A percentile compares a stretch with the other conserved stretches of the same genome.
These are phyloP conservation scores for Porphyrio hochstetteri DNA, from an alignment of 2,113 vertebrate species.

Conservation along the genomic window DNA sequence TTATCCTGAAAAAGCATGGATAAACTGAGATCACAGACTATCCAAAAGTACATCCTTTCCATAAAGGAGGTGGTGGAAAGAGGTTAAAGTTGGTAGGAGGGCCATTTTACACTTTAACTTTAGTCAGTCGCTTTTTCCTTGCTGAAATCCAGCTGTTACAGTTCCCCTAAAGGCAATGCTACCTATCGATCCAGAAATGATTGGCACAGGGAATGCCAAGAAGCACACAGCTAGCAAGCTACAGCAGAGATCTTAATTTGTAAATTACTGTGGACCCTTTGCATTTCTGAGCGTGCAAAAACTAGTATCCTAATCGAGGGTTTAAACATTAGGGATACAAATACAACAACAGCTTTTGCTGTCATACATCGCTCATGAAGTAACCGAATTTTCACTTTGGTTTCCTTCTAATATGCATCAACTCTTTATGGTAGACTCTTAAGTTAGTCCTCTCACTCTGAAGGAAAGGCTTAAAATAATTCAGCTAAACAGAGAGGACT, in stretches of 20 bases:
- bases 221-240: not conserved
- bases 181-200: not conserved
- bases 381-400: not conserved
- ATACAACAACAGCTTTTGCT: not conserved
- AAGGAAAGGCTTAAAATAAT: not conserved
- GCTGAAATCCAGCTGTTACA: not conserved
- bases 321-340: not conserved
- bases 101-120: not conserved
- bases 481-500: not conserved
- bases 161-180: not conserved
- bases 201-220: not conserved
- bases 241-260: not conserved
- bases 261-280: not conserved
- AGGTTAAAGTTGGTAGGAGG: not conserved
- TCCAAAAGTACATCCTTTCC: not conserved
- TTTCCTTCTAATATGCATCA: not conserved
- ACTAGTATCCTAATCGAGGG: not conserved
- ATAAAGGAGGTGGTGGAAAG: not conserved
- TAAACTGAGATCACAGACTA: slow-evolving; percentile 39
- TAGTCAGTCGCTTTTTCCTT: not conserved
- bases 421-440: not conserved
- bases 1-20: slow-evolving; percentile 60
- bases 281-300: not conserved
- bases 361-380: not conserved
- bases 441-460: not conserved